These are phyloP conservation scores for Myrmophylax atrothorax DNA, from an alignment of 2,113 vertebrate species.

Conservation along the genomic window DNA sequence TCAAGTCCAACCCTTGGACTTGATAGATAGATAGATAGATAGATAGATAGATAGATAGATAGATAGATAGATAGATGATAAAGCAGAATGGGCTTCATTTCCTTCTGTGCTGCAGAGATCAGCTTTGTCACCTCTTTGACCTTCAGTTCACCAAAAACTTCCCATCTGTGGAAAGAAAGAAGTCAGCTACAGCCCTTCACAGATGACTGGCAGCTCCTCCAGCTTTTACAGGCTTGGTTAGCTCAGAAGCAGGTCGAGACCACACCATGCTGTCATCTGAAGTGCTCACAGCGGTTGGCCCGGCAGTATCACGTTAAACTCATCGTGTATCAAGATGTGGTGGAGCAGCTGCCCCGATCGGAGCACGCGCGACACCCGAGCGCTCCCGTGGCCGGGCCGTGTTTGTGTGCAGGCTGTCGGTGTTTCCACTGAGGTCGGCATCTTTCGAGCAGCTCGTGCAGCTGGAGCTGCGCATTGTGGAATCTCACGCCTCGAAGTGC, in stretches of 20 bases:
- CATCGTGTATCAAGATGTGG: not conserved
- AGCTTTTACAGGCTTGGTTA: not conserved
- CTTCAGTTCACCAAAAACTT: not conserved
- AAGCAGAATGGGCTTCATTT: not conserved
- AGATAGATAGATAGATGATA: not conserved
- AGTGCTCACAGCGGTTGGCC: rapidly evolving
- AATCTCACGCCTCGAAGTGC: not conserved
- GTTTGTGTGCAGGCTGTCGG: rapidly evolving
- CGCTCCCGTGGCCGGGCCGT: not conserved
- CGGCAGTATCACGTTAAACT: not conserved
- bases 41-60: too few relatives aligned
- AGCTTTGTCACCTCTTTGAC: not conserved
- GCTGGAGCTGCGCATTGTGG: not conserved
- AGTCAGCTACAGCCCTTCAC: not conserved
- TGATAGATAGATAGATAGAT: too few relatives aligned
- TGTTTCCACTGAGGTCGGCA: slow-evolving; percentile 14
- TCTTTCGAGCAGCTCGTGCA: not conserved
- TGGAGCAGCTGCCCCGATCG: not conserved
- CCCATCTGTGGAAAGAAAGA: not conserved
- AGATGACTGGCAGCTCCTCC: not conserved
- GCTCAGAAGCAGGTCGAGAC: not conserved
- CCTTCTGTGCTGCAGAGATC: not conserved
- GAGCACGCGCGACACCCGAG: not conserved
- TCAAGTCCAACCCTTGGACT: too few relatives aligned
- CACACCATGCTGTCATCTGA: not conserved